phyloP scores from a whole-genome alignment of 2,797 vertebrate species.

The Platalea minor region DNA sequence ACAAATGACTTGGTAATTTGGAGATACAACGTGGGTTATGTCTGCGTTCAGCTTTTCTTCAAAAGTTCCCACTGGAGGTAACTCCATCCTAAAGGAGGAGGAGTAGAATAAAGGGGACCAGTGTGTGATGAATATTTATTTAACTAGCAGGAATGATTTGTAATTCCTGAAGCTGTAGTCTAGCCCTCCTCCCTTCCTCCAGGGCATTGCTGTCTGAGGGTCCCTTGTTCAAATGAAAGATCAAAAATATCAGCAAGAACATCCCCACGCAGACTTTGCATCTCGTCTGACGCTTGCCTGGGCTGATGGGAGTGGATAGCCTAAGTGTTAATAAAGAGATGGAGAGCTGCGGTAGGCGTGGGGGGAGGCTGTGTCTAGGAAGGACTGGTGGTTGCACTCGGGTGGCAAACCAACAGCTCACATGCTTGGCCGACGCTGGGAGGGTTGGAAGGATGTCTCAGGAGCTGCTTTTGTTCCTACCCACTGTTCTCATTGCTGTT shows the following conservation, averaged over 20 bases:
- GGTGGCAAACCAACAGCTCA: neutral
- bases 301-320: neutral
- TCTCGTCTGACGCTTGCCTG: neutral
- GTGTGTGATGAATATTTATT: neutral
- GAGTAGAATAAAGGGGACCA: neutral
- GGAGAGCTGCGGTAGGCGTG: neutral
- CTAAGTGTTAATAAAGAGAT: neutral
- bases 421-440: accelerated
- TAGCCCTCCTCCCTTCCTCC: neutral
- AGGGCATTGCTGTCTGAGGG: neutral
- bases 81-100: neutral
- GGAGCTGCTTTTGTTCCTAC: neutral
- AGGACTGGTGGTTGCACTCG: neutral
- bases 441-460: neutral
- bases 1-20: neutral
- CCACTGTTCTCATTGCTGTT: neutral
- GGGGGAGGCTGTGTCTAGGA: neutral
- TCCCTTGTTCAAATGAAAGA: neutral
- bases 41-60: neutral
- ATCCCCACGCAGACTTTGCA: neutral
- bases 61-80: neutral
- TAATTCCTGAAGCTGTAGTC: neutral
- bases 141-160: neutral
- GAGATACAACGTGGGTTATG: neutral
- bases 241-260: neutral